phyloP scores from a whole-genome alignment of 2,888 invertebrate genomes.

The Amblyjoppa proteus region DNA sequence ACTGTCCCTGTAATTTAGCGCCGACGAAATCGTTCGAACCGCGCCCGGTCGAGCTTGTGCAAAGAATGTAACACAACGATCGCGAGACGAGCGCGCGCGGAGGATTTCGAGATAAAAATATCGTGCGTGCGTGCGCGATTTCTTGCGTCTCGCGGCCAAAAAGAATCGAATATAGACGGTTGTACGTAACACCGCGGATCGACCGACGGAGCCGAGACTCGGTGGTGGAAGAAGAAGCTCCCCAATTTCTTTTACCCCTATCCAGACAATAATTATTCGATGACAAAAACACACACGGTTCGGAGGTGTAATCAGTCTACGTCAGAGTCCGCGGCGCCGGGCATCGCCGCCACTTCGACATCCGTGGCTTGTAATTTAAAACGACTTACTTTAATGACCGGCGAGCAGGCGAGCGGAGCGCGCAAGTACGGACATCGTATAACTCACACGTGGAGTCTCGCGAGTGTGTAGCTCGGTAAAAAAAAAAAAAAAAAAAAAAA shows the following conservation, averaged over 20 bases:
- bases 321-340: constrained; percentile 65
- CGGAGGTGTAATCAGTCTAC: constrained; percentile 69
- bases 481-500: background rate
- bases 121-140: background rate
- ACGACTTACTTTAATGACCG: constrained; percentile 75
- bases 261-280: constrained; percentile 69
- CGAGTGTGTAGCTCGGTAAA: constrained; percentile 28
- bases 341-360: constrained; percentile 55
- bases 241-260: constrained; percentile 6
- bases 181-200: background rate
- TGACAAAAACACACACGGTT: constrained; percentile 70
- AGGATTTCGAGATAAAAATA: constrained; percentile 9
- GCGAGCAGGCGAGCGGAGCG: constrained; percentile 40
- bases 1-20: constrained; percentile 20
- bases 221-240: constrained; percentile 9
- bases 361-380: constrained; percentile 73
- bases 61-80: background rate
- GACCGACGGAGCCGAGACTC: background rate
- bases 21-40: constrained; percentile 7
- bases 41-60: background rate
- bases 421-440: constrained; percentile 57
- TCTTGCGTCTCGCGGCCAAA: background rate
- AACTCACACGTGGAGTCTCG: constrained; percentile 33
- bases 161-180: constrained; percentile 19
- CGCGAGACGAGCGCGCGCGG: background rate